Evolutionary conservation across 2,888 invertebrate species (phyloP).

Genomic region (Tetragonisca angustula): DNA sequence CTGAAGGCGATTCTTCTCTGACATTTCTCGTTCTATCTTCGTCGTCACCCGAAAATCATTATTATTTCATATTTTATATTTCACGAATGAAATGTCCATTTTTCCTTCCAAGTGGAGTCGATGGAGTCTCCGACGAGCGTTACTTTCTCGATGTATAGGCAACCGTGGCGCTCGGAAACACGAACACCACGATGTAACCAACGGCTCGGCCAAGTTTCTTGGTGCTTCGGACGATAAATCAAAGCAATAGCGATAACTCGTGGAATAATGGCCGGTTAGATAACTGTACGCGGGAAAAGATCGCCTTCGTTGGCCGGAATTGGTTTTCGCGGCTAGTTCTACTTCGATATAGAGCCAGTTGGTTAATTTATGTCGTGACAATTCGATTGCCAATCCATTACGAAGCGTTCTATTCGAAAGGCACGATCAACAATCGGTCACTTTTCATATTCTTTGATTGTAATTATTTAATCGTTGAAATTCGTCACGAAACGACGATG

Average conservation of each 20-base stretch:
- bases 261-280: constrained; percentile 74
- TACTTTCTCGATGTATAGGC: constrained; percentile 43
- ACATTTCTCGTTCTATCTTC: too few species aligned
- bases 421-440: background rate
- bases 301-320: constrained; percentile 55
- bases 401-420: background rate
- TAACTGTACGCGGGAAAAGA: constrained; percentile 71
- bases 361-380: constrained; percentile 21
- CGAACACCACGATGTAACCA: constrained; percentile 49
- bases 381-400: constrained; percentile 18
- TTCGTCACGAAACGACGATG: too few species aligned
- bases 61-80: too few species aligned
- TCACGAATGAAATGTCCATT: too few species aligned
- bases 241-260: constrained; percentile 72
- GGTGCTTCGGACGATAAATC: constrained; percentile 69
- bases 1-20: too few species aligned
- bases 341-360: background rate
- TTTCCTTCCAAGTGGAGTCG: too few species aligned
- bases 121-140: background rate
- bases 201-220: constrained; percentile 64
- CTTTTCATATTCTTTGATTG: background rate
- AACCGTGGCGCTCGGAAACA: constrained; percentile 30
- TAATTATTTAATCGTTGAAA: too few species aligned
- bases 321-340: constrained; percentile 41
- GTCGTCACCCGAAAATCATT: too few species aligned